Base-by-base conservation (phyloP, 2,888 invertebrate species). In the Lasioglossum marginatum region DNA sequence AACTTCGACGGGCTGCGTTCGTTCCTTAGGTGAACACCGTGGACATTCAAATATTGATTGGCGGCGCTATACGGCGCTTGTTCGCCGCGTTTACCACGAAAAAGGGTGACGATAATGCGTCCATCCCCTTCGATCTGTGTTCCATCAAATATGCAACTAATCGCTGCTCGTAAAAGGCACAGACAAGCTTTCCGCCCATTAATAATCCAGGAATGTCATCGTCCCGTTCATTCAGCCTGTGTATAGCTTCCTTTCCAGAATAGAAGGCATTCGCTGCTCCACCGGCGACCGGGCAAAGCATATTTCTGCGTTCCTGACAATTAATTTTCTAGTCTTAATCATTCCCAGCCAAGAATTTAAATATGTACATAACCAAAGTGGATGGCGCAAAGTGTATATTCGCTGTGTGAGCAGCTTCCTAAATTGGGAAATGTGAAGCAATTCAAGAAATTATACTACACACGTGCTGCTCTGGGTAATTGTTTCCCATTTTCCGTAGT, bases 131-230 rank as follows among this genome's bases (percentile, higher is more conserved):
- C 86, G 75, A 77, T 60, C 81, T 60, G 40, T 78, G 73, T 77
- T 89, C 91, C 92, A 92, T 93, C 90, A 91, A 93, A 93, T 91
- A 92, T 92, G 91, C 88, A 90, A 84, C 89, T 91, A 91, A 93
- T 91, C 91, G 91, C 87, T 88, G 77, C 87, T 89, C 87, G 86
- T 88, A 83, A 86, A 92, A 89, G 88, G 86, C 84, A 87, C 87
- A 83, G 82, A 82, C 76, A 76, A 79, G 86, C 81, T 74, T 83
- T 63, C 66, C 86, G 43, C 27, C 71, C 52, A 83, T 86, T 86
- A 87, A 87, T 88, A 87, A 89, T 89, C 76, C 79, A 80, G 66
- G 83, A 86, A 82, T 87, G 87, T 77, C 82, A 78, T 79, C 77
- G 37, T 40, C n/a, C 23, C 40, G 23, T 37, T 34, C 23, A 19